Base-by-base conservation (phyloP, 1,140 invertebrate species). In the Leptinotarsa texana region DNA sequence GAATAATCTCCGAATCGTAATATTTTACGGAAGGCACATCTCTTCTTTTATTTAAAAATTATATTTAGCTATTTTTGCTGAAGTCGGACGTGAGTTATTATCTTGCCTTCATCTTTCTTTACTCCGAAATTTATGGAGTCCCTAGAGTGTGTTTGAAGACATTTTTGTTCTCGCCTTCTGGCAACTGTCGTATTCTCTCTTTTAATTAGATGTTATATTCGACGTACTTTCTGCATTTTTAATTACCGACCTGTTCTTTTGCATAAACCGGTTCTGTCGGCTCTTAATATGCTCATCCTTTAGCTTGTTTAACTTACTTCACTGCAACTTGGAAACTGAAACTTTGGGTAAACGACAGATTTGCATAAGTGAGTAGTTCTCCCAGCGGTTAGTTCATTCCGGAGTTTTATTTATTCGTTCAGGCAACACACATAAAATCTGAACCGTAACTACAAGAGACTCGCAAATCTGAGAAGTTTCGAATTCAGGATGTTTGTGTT, bases 121-220 rank as follows among this genome's bases (percentile, higher is more conserved):
- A 75, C 74, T 77, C 69, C 71, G 75, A 74, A 79, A 79, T 79
- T 79, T 79, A 79, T 79, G 76, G 74, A 75, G 78, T 79, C 78
- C 74, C 78, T 66, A 17, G 78, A 79, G 78, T 75, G 78, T 79
- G 74, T 79, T 79, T 77, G 78, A 79, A 79, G 78, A 79, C 73
- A 72, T 74, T 79, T 74, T 67, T 73, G 75, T 72, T 76, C 75
- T 76, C 73, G 62, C 72, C 27, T 76, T 74, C 75, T 69, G 72
- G 69, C 68, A 57, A 75, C 75, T 75, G 72, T 49, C 74, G 78
- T 42, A 77, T 77, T 73, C 74, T 75, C 61, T 71, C 75, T 79
- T 69, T 79, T 79, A 79, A 79, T 79, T 79, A 75, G 75, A 79
- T 79, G 78, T 77, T 77, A 79, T 79, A 77, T 79, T 77, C 72